A percentile compares a stretch with the other conserved stretches of the same genome.
phyloP scores from a whole-genome alignment of 2,113 vertebrate species.

The Cynopterus brachyotis region DNA sequence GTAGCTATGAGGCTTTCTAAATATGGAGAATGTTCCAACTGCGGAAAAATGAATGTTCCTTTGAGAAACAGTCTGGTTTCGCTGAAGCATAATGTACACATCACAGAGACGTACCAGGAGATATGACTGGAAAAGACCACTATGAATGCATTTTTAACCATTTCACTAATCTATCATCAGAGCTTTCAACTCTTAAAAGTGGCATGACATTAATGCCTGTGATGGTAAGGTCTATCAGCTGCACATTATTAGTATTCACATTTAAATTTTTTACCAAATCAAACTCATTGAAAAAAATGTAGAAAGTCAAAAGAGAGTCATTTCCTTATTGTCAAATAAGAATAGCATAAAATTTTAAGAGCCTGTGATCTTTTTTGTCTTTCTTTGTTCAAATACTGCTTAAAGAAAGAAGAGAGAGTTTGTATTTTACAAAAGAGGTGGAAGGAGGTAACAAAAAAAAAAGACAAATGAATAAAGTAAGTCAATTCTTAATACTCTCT shows the following conservation, averaged over 20 bases:
- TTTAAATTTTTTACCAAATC: not conserved
- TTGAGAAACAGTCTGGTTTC: constrained; percentile 60
- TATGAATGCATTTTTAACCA: constrained; percentile 36
- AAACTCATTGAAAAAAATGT: constrained; percentile 2
- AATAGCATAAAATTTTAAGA: not conserved
- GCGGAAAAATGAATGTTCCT: constrained; percentile 51
- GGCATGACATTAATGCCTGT: not conserved
- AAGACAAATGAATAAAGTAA: constrained; percentile 59
- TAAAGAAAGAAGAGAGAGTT: not conserved
- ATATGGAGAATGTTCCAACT: constrained; percentile 40
- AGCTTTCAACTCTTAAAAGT: not conserved
- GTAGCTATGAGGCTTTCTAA: constrained; percentile 47
- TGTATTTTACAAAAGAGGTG: constrained; percentile 34
- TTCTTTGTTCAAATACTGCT: not conserved
- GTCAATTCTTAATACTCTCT: constrained; percentile 66
- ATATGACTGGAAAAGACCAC: not conserved
- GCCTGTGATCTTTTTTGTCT: not conserved
- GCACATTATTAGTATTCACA: not conserved
- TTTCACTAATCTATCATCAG: constrained; percentile 22
- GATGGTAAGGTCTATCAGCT: not conserved
- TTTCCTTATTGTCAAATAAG: not conserved
- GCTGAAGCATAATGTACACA: not conserved
- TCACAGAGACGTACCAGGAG: not conserved
- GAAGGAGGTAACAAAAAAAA: constrained; percentile 60
- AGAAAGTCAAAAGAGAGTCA: not conserved